phyloP scores from a whole-genome alignment of 1,140 invertebrate genomes.

The Arion vulgaris region DNA sequence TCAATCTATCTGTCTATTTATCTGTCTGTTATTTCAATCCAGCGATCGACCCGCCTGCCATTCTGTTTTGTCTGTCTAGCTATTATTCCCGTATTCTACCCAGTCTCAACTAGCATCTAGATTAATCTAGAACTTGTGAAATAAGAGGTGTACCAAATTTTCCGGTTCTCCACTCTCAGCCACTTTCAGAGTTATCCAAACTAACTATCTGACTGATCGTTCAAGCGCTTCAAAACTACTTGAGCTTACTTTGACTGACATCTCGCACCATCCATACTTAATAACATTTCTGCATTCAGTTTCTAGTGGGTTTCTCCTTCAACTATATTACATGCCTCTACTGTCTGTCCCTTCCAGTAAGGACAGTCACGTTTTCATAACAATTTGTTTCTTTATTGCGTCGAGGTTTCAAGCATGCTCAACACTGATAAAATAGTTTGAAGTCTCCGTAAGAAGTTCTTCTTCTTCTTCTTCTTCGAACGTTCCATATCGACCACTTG shows the following conservation, averaged over 20 bases:
- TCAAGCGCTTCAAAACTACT: not conserved
- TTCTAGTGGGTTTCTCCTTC: not conserved
- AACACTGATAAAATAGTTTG: too few species aligned
- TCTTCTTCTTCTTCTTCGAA: too few species aligned
- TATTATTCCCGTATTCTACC: not conserved
- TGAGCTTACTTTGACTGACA: not conserved
- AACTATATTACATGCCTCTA: too few species aligned
- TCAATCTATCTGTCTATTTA: not conserved
- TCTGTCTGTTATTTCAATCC: not conserved
- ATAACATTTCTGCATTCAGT: not conserved
- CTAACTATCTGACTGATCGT: not conserved
- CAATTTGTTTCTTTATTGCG: too few species aligned
- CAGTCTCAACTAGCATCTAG: not conserved
- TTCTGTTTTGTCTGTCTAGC: not conserved
- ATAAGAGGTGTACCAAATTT: not conserved
- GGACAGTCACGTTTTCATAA: too few species aligned
- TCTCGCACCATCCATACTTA: not conserved
- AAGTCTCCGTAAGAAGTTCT: too few species aligned
- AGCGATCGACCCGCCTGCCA: too few species aligned
- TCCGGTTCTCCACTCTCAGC: not conserved
- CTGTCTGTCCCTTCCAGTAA: too few species aligned
- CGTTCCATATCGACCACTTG: too few species aligned
- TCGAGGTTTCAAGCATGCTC: too few species aligned
- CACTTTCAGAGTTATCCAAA: not conserved
- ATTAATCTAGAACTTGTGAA: not conserved